Percentiles rank a stretch among this genome's conserved stretches.
Evolutionary conservation across 1,140 invertebrate species (phyloP).

Genomic region (Cyphomyrmex costatus): DNA sequence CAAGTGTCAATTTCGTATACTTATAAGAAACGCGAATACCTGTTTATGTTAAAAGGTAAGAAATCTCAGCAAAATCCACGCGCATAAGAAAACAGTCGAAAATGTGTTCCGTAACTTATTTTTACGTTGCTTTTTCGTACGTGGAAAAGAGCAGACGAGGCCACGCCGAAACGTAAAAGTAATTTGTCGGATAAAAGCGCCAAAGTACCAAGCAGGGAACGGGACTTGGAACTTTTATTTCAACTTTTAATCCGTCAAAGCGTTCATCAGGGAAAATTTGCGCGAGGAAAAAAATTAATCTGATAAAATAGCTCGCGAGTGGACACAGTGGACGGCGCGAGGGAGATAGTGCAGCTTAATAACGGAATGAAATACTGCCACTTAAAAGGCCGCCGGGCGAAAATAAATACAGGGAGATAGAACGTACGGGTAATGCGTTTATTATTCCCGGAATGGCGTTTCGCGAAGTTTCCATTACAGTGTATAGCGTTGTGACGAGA

Average conservation of each 20-base stretch:
- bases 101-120: conserved; percentile 13
- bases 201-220: conserved; percentile 15
- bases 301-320: conserved; percentile 52
- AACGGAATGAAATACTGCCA: conserved; percentile 61
- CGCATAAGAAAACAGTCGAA: background rate
- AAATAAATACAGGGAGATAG: conserved; percentile 55
- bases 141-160: background rate
- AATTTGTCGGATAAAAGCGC: conserved; percentile 55
- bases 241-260: conserved; percentile 65
- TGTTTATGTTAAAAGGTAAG: background rate
- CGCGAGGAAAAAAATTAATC: conserved; percentile 49
- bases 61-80: background rate
- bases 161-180: conserved; percentile 47
- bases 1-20: background rate
- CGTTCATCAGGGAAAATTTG: conserved; percentile 56
- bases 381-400: conserved; percentile 39
- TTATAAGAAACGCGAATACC: background rate
- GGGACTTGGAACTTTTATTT: conserved; percentile 49
- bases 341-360: conserved; percentile 51
- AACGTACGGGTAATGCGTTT: conserved; percentile 53
- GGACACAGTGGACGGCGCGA: conserved; percentile 20
- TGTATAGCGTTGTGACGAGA: conserved; percentile 8
- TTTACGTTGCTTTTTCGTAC: conserved; percentile 15
- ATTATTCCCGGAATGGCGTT: conserved; percentile 55
- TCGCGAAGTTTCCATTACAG: conserved; percentile 57